Conservation (phyloP, 2,113 vertebrate species). For the Desmodus rotundus region DNA sequence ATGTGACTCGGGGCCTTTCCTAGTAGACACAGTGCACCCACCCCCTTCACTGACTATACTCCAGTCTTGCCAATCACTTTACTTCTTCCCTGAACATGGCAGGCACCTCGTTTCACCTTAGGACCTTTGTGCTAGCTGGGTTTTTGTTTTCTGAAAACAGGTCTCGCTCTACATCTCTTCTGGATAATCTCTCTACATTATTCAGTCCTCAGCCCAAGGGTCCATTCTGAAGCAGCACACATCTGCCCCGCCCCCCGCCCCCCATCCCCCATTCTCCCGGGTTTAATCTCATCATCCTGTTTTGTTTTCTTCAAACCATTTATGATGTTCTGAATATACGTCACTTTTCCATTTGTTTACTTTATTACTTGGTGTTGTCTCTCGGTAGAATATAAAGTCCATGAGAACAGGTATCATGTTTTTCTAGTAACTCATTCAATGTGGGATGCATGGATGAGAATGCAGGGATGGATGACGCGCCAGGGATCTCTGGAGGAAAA, state of each 20-base stretch:
- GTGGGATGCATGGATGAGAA: background rate
- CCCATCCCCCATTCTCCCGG: background rate
- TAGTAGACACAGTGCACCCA: fast-evolving
- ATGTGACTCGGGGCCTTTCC: too few relatives aligned
- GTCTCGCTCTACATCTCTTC: background rate
- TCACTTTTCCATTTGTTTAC: background rate
- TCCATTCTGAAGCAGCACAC: background rate
- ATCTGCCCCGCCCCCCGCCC: fast-evolving
- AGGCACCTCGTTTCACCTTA: background rate
- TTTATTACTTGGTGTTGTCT: background rate
- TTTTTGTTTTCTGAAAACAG: background rate
- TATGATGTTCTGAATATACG: background rate
- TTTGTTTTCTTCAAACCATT: background rate
- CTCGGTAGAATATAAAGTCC: background rate
- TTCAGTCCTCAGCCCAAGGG: background rate
- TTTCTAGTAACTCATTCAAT: background rate
- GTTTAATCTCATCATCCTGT: background rate
- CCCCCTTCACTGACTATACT: fast-evolving
- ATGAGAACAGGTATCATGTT: background rate
- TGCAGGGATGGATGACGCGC: background rate
- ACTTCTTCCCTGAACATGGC: background rate
- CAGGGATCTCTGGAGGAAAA: fast-evolving
- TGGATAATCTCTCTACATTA: background rate
- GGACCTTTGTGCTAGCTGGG: background rate
- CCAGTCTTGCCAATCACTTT: background rate